Base-by-base conservation (phyloP, 2,888 invertebrate genomes). In the Ochropleura plecta region DNA sequence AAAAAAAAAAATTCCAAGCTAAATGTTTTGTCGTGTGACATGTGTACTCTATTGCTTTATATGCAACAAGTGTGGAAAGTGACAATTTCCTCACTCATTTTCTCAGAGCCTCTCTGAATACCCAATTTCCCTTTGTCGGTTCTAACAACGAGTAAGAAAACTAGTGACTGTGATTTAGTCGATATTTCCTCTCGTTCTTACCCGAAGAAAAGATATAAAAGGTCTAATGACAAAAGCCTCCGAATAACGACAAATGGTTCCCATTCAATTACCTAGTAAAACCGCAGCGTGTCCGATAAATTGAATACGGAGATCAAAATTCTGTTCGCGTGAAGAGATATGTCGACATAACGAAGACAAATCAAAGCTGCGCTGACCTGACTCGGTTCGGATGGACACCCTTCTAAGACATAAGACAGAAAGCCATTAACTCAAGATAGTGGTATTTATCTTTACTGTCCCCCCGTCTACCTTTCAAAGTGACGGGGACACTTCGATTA, bases 291-390 rank as follows among this genome's bases (percentile, higher is more conserved):
- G 81, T 84, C 79, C 90, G 86, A 88, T 84, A 86, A 91, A 92
- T 91, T 90, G 84, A 91, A 89, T 90, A 84, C 72, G 81, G 78
- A 84, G 88, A 90, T 92, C 89, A 90, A 87, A 91, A 94, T 94
- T 92, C 92, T 85, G 85, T 89, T 86, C 91, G 90, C 92, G 85
- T 86, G 84, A 89, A 78, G 85, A 85, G 89, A 91, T 89, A 90
- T 90, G 95, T 94, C 94, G 86, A 86, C 86, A 92, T 95, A 95
- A 96, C 95, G 96, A 96, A 96, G 96, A 96, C 96, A 96, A 96
- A 96, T 96, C 95, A 95, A 95, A 92, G 92, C 89, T 86, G 86
- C 87, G 88, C 73, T 93, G 95, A 93, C 93, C 93, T 92, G 94
- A 89, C 90, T 85, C 70, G 87, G 82, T 85, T 86, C 89, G 89